Conservation (phyloP, 2,888 invertebrate species). For the Acleris sparsana region DNA sequence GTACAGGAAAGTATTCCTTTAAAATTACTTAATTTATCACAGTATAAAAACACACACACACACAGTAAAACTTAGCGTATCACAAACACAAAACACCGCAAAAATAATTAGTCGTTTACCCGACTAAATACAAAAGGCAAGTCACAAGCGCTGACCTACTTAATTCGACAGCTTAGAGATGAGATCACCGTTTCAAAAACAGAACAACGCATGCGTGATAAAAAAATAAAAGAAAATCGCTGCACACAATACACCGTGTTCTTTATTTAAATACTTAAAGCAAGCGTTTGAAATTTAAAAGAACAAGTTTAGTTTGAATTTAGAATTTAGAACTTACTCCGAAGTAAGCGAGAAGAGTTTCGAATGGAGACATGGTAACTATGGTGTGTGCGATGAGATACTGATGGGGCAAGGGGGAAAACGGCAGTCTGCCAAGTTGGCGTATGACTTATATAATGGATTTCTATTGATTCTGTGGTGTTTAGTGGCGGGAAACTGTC, state of each 20-base stretch:
- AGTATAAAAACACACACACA: too few relatives aligned
- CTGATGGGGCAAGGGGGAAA: slow-evolving; percentile 47
- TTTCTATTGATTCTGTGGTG: slow-evolving; percentile 18
- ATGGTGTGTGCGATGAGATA: slow-evolving; percentile 54
- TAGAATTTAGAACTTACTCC: slow-evolving; percentile 59
- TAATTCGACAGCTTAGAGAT: slow-evolving; percentile 42
- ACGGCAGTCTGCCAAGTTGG: slow-evolving; percentile 65
- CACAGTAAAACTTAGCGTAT: too few relatives aligned
- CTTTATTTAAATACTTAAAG: slow-evolving; percentile 1
- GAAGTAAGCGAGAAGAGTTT: slow-evolving; percentile 57
- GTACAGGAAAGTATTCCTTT: too few relatives aligned
- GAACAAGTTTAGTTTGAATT: neutral
- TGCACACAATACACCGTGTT: slow-evolving; percentile 5
- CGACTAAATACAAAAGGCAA: slow-evolving; percentile 6
- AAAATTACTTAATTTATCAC: too few relatives aligned
- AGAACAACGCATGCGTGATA: slow-evolving; percentile 45
- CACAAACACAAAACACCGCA: neutral
- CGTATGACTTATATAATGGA: slow-evolving; percentile 31
- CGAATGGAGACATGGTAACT: slow-evolving; percentile 63
- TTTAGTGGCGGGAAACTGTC: neutral
- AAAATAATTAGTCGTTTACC: neutral
- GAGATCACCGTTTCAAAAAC: slow-evolving; percentile 49
- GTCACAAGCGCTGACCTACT: slow-evolving; percentile 42
- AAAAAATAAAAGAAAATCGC: slow-evolving; percentile 26
- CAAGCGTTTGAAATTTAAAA: slow-evolving; percentile 1